Evolutionary conservation across 2,113 vertebrate species (phyloP), one percentile per base, ranked within the genome.

Genomic region (Monopterus albus): DNA sequence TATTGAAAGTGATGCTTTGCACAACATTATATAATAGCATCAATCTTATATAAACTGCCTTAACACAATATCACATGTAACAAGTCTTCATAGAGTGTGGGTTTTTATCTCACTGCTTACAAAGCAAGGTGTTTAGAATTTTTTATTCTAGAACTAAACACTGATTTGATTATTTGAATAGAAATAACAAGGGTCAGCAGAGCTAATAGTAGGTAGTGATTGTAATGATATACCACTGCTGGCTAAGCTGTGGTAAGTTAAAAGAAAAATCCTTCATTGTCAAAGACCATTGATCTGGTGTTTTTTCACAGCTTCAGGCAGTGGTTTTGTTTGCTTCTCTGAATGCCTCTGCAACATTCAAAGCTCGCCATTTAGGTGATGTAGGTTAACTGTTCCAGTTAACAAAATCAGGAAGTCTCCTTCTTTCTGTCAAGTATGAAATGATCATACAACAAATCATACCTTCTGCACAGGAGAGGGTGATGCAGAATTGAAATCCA

Each of bases 401-500:
- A 11, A 4, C 39, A 26, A 33, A 59, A 17, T 47, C 3, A 15
- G 5, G 14, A 57, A 28, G 33, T 47, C 42, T 46, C 6, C n/a
- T n/a, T n/a, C n/a, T n/a, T n/a, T n/a, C n/a, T n/a, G n/a, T n/a
- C n/a, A n/a, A n/a, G n/a, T n/a, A n/a, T n/a, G n/a, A n/a, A n/a
- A n/a, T n/a, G n/a, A n/a, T n/a, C n/a, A n/a, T n/a, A n/a, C n/a
- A n/a, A n/a, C n/a, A 18, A 23, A 51, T 60, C 49, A 26, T 75
- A 98, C 98, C 96, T 98, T 97, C 72, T 95, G 96, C 26, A 94
- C 94, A 78, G 96, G 96, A 31, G 96, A 96, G 14, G 96, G 94
- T 28, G 96, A 96, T 29, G 94, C 92, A 12, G 96, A 96, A 83
- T 99, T 96, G 88, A 99, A 99, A 93, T 98, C 96, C 89, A 99